Percentiles rank a stretch among this genome's conserved stretches.
phyloP scores from a whole-genome alignment of 30 jellyfish, hydroid and myxozoan genomes.

The Cassiopea xamachana region DNA sequence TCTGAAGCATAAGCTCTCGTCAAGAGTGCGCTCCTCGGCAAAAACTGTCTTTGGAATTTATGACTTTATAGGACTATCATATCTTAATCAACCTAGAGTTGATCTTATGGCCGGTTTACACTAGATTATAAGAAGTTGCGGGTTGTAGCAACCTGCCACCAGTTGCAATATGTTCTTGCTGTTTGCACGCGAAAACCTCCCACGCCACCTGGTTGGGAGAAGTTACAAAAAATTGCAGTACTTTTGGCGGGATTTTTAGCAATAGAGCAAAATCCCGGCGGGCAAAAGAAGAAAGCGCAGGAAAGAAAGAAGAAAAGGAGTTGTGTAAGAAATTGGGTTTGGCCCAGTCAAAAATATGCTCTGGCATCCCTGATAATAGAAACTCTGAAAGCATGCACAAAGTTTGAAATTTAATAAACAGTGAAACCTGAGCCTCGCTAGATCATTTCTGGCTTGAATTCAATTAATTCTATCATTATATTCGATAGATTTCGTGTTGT shows the following conservation, averaged over 20 bases:
- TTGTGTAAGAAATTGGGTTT: conserved; percentile 9
- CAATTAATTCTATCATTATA: background rate
- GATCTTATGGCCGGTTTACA: background rate
- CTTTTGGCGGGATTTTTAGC: background rate
- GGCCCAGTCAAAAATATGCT: too few relatives aligned
- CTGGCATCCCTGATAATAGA: too few relatives aligned
- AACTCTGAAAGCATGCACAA: too few relatives aligned
- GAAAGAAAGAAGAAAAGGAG: background rate
- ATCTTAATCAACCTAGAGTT: too few relatives aligned
- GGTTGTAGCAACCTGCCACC: conserved; percentile 27
- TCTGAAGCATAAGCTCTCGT: too few relatives aligned
- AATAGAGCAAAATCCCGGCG: conserved; percentile 12
- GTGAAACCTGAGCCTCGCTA: background rate
- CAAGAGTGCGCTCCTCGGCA: too few relatives aligned
- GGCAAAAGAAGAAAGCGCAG: background rate
- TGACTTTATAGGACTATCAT: too few relatives aligned
- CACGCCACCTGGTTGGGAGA: background rate
- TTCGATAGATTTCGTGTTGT: background rate
- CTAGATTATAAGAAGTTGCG: background rate
- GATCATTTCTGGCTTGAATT: conserved; percentile 3
- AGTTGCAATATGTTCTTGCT: background rate
- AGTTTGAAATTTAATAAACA: background rate
- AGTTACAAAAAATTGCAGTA: conserved; percentile 2
- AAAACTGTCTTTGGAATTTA: too few relatives aligned
- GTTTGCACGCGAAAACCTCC: conserved; percentile 17